Percentiles rank a stretch among this genome's conserved stretches.
These are phyloP conservation scores for Pelodytes ibericus DNA, from an alignment of 2,797 vertebrate genomes.

Conservation along the genomic window DNA sequence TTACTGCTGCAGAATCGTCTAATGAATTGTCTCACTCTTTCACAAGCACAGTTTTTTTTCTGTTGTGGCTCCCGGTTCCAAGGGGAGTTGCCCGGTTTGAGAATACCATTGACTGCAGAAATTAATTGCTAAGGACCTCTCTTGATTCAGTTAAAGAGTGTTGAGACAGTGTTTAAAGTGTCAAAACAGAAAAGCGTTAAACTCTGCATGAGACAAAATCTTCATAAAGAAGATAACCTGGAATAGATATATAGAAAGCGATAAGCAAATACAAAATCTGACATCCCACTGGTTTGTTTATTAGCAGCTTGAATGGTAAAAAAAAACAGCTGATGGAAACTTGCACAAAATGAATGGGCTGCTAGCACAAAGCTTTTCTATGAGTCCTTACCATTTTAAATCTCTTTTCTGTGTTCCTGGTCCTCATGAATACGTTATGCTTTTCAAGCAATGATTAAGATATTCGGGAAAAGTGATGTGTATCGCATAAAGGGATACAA, in stretches of 20 bases:
- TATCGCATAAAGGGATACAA: constrained; percentile 56
- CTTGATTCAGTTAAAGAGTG: constrained; percentile 69
- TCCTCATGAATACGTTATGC: constrained; percentile 64
- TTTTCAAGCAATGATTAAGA: constrained; percentile 69
- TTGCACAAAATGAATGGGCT: constrained; percentile 61
- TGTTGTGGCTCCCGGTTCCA: constrained; percentile 66
- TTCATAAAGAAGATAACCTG: constrained; percentile 25
- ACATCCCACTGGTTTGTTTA: constrained; percentile 57
- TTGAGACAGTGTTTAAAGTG: constrained; percentile 66
- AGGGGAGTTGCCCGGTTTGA: constrained; percentile 72
- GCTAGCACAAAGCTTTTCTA: constrained; percentile 62
- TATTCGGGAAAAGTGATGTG: constrained; percentile 64
- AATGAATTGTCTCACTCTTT: constrained; percentile 83
- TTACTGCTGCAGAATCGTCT: constrained; percentile 73
- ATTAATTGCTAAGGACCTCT: constrained; percentile 70
- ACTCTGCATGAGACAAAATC: constrained; percentile 60
- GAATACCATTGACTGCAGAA: constrained; percentile 69
- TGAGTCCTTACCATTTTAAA: constrained; percentile 60
- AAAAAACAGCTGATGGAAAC: constrained; percentile 57
- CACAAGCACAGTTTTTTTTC: constrained; percentile 67
- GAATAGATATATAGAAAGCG: constrained; percentile 40
- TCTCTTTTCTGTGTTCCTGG: constrained; percentile 57
- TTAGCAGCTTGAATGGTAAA: constrained; percentile 59
- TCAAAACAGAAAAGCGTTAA: constrained; percentile 69
- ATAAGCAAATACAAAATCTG: constrained; percentile 42